A percentile compares a stretch with the other conserved stretches of the same genome.
phyloP scores from a whole-genome alignment of 2,888 invertebrate genomes.

The Sarcophaga rosellei region DNA sequence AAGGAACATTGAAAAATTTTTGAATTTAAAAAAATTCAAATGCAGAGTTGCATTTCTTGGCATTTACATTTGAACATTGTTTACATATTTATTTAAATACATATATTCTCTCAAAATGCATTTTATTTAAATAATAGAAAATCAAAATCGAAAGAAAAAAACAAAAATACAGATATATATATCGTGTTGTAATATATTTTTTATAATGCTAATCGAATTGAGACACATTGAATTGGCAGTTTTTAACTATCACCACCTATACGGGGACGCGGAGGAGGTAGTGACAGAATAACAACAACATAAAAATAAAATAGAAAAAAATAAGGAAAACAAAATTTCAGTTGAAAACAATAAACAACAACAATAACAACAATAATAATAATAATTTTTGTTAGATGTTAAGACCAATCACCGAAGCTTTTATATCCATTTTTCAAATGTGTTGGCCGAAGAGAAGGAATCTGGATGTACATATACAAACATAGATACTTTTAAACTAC shows the following conservation, averaged over 20 bases:
- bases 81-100: not conserved
- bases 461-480: conserved; percentile 34
- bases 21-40: not conserved
- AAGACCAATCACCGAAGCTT: not conserved
- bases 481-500: not conserved
- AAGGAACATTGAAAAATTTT: not conserved
- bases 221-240: not conserved
- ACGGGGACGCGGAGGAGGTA: not conserved
- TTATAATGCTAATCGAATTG: not conserved
- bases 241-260: not conserved
- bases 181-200: not conserved
- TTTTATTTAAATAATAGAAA: not conserved
- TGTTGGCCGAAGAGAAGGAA: conserved; percentile 40
- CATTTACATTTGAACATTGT: not conserved
- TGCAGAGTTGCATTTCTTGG: not conserved
- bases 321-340: conserved; percentile 18
- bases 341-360: not conserved
- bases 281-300: not conserved
- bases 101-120: not conserved
- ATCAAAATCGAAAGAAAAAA: not conserved
- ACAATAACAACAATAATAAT: not conserved
- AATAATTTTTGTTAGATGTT: not conserved
- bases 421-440: conserved; percentile 20
- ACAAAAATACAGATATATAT: not conserved
- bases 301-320: not conserved